A percentile compares a stretch with the other conserved stretches of the same genome.
These are phyloP conservation scores for Poeciliopsis gracilis DNA, from an alignment of 2,797 vertebrate species.

Conservation along the genomic window DNA sequence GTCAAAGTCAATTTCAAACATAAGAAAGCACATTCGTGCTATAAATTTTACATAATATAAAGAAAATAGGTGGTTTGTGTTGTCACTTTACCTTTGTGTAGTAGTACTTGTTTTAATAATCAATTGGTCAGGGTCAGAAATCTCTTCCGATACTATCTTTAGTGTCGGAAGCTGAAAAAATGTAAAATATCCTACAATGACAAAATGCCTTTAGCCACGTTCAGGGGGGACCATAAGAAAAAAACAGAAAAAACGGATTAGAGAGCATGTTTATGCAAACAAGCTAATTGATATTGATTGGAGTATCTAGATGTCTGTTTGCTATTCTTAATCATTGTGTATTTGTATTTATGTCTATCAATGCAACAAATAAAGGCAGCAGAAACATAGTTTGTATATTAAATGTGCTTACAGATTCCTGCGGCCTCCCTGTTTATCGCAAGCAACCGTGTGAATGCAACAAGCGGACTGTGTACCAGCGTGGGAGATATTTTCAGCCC, in stretches of 20 bases:
- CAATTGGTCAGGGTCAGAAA: not conserved
- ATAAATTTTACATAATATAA: not conserved
- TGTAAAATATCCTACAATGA: not conserved
- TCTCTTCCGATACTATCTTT: not conserved
- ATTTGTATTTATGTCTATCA: not conserved
- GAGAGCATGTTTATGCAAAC: no score
- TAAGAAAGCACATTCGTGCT: no score
- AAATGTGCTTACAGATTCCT: conserved; percentile 41
- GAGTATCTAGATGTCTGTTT: not conserved
- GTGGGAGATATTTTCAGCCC: conserved; percentile 73
- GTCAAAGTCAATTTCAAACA: no score
- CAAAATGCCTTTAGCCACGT: not conserved
- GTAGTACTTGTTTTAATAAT: not conserved
- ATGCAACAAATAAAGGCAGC: not conserved
- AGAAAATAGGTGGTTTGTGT: not conserved
- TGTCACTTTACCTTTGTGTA: not conserved
- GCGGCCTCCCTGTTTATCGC: conserved; percentile 68
- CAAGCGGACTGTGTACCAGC: conserved; percentile 43
- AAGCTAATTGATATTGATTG: not conserved
- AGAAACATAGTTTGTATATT: not conserved
- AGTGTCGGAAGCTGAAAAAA: not conserved
- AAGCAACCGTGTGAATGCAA: not conserved
- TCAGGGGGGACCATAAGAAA: not conserved
- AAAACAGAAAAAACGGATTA: no score
- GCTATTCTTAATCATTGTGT: not conserved